These are phyloP conservation scores for Phalacrocorax carbo DNA, from an alignment of 2,113 vertebrate species.

Conservation along the genomic window DNA sequence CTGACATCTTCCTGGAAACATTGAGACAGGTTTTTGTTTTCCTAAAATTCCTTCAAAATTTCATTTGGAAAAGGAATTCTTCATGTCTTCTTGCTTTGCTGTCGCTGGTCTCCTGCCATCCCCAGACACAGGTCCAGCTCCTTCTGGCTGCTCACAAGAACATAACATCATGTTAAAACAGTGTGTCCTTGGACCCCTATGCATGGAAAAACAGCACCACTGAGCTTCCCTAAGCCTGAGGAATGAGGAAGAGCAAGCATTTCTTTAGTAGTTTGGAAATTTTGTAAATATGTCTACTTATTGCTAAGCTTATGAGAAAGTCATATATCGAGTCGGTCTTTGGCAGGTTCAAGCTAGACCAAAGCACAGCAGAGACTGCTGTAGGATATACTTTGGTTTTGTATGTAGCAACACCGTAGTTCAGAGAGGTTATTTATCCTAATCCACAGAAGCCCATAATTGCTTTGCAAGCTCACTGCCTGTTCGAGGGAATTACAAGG, in stretches of 20 bases:
- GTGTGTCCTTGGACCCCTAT: background rate
- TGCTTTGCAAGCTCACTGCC: slow-evolving; percentile 38
- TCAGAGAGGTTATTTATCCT: slow-evolving; percentile 34
- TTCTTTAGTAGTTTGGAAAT: background rate
- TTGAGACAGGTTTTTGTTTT: background rate
- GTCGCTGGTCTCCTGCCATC: fast-evolving
- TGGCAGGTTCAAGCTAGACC: background rate
- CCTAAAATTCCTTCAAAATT: background rate
- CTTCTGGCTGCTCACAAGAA: background rate
- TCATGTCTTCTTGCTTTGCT: background rate
- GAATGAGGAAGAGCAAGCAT: background rate
- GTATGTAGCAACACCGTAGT: background rate
- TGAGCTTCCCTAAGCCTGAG: background rate
- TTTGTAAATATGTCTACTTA: background rate
- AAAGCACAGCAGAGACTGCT: slow-evolving; percentile 39
- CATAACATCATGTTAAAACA: background rate
- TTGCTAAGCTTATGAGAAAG: background rate
- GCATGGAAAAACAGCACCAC: background rate
- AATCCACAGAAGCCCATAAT: slow-evolving; percentile 49
- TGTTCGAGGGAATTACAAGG: slow-evolving; percentile 18
- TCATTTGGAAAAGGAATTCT: background rate
- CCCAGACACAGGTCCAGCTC: background rate
- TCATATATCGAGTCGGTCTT: background rate
- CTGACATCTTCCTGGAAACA: background rate
- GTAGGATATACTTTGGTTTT: slow-evolving; percentile 18